Base-by-base conservation (phyloP, 1,140 invertebrate species). In the Hesperophylax magnus region DNA sequence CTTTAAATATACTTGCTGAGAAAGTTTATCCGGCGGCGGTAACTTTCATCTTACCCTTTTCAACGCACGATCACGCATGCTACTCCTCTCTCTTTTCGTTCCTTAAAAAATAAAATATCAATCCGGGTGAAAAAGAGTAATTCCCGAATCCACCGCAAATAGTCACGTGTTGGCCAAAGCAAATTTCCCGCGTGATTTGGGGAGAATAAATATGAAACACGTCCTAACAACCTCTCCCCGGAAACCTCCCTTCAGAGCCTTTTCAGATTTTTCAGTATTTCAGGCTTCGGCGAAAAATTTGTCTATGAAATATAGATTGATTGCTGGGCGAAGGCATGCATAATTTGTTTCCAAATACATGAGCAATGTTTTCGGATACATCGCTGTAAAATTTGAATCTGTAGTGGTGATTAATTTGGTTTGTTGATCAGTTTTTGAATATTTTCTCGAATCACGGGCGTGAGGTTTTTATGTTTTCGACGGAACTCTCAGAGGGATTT, bases 191-290 rank as follows among this genome's bases (percentile, higher is more conserved):
- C 67, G 77, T 79, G 77, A 79, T 79, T 71, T 72, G 65, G 54
- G 27, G 53, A 65, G 47, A 71, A 79, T 79, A 79, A 79, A 79
- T 79, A 79, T 79, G 77, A 71, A 79, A 71, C 77, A 79, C 77
- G 77, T 79, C 24, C 77, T 31, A 65, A 53, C 69, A 72, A 72
- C 75, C 60, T 18, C 14, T 31, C 22, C 74, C 31, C 56, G 11
- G 27, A 20, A 60, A 4, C 54, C 22, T 77, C 75, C 27, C 60
- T 31, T 1, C 3, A 7, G 27, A 72, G 47, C 47, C n/a, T 54
- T 72, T 72, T 72, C 27, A 53, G 34, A 52, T 20, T 71, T 72
- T 72, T 53, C 69, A 54, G 69, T 54, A 22, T 54, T 47, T 27
- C 17, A 67, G 22, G 47, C 18, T 5, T 18, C 74, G 20, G 6